Evolutionary conservation across 2,888 invertebrate genomes (phyloP), one percentile per base, ranked within the genome.

Genomic region (Cosmopolites sordidus): DNA sequence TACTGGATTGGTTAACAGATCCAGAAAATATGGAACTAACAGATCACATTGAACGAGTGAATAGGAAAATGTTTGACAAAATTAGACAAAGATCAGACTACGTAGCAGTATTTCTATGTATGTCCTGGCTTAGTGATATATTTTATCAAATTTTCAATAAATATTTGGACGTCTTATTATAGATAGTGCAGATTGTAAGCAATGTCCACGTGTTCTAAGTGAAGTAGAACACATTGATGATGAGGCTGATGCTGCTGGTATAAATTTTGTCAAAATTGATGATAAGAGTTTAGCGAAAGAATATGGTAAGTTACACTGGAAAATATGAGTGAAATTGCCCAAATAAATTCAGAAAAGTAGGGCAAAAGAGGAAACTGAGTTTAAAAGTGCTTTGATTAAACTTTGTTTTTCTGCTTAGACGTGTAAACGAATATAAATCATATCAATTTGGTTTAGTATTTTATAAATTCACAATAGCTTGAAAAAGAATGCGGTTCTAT

Each of bases 181-280:
- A 93, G 93, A 92, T 79, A 92, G 92, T 80, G 89, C 89, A 79
- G 92, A 93, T 76, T 93, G 93, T 78, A 93, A 92, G 75, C 93
- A 93, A 75, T 94, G 93, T 71, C 89, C 89, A 62, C 83, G 87
- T 70, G 93, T 93, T 17, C 78, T 93, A 62, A 80, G 83, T 30
- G 92, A 92, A 73, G 87, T 93, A 60, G 93, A 93, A 69, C 92
- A 92, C 72, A 94, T 94, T 63, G 94, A 94, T 66, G 94, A 94
- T 68, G 94, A 94, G 62, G 93, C 92, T 0, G 92, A 93, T 69
- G 81, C 84, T 14, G 89, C 89, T 2, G 92, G 92, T 4, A 93
- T 94, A 58, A 92, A 93, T 69, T 93, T 94, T 65, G 91, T 94
- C 2, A 92, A 94, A 73, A 88, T 94, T 63, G 91, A 94, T 63